A percentile compares a stretch with the other conserved stretches of the same genome.
Evolutionary conservation across 2,113 vertebrate genomes (phyloP).

Genomic region (Murina feae): DNA sequence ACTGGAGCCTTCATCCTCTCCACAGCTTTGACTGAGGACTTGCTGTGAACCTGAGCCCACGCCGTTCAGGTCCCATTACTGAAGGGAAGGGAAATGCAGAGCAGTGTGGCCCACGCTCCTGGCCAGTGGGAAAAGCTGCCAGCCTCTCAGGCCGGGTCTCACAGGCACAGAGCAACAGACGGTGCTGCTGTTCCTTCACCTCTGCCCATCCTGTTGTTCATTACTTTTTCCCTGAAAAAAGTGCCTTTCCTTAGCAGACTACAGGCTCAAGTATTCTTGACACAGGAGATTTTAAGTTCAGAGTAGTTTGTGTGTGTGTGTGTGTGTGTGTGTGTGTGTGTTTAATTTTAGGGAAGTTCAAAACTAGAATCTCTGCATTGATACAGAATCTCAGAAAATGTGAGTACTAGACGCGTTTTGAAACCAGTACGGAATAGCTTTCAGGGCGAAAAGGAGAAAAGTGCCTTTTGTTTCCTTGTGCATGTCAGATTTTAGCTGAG

Average conservation of each 20-base stretch:
- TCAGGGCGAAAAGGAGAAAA: not conserved
- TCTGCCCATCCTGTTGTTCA: not conserved
- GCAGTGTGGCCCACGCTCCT: not conserved
- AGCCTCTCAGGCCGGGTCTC: not conserved
- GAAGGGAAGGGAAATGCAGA: not conserved
- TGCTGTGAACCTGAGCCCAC: not conserved
- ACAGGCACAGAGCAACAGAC: not conserved
- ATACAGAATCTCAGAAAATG: not conserved
- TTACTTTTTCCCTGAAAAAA: not conserved
- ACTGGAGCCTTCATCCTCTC: not conserved
- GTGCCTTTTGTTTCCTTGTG: not conserved
- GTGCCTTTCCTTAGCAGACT: not conserved
- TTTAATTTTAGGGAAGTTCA: not conserved
- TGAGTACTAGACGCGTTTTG: not conserved
- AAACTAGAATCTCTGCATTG: not conserved
- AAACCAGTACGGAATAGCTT: constrained; percentile 12
- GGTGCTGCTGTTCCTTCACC: not conserved
- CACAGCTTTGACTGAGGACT: not conserved
- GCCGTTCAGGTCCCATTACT: not conserved
- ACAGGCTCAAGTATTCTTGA: not conserved
- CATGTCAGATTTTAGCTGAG: not conserved
- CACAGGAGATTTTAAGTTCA: not conserved
- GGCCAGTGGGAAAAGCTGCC: not conserved
- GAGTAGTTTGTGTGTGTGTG: not conserved
- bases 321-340: not conserved